Evolutionary conservation across 2,797 vertebrate genomes (phyloP).

Genomic region (Propithecus perrieri): DNA sequence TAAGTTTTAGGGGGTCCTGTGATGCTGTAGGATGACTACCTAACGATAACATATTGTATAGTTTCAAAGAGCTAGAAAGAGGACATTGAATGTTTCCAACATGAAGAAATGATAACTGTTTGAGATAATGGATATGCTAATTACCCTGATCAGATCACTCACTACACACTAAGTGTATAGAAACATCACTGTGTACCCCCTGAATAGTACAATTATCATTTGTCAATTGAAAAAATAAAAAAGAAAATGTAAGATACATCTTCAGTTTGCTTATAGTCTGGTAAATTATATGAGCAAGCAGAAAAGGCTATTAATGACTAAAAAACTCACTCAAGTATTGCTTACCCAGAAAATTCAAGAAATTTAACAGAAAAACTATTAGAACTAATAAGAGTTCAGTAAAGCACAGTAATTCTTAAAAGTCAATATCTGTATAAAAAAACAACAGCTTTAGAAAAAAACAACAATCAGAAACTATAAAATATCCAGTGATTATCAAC

Average conservation of each 20-base stretch:
- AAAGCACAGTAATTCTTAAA: neutral
- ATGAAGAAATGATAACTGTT: too few relatives aligned
- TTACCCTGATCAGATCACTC: too few relatives aligned
- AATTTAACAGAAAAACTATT: conserved; percentile 12
- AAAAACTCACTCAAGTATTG: neutral
- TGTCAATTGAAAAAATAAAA: too few relatives aligned
- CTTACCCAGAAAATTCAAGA: neutral
- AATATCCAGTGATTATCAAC: neutral
- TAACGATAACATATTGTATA: too few relatives aligned
- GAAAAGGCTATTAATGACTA: neutral
- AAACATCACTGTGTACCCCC: too few relatives aligned
- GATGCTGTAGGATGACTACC: too few relatives aligned
- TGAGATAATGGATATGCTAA: too few relatives aligned
- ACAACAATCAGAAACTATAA: neutral
- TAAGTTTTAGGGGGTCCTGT: too few relatives aligned
- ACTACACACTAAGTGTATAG: too few relatives aligned
- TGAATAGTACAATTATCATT: too few relatives aligned
- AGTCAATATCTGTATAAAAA: neutral
- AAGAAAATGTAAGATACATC: neutral
- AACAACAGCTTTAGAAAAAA: neutral
- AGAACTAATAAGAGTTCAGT: neutral
- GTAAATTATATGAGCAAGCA: neutral
- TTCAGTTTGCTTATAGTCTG: neutral
- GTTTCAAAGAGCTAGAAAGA: too few relatives aligned
- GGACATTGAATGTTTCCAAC: too few relatives aligned